Evolutionary conservation across 2,113 vertebrate species (phyloP), one percentile per base, ranked within the genome.

Genomic region (Monopterus albus): DNA sequence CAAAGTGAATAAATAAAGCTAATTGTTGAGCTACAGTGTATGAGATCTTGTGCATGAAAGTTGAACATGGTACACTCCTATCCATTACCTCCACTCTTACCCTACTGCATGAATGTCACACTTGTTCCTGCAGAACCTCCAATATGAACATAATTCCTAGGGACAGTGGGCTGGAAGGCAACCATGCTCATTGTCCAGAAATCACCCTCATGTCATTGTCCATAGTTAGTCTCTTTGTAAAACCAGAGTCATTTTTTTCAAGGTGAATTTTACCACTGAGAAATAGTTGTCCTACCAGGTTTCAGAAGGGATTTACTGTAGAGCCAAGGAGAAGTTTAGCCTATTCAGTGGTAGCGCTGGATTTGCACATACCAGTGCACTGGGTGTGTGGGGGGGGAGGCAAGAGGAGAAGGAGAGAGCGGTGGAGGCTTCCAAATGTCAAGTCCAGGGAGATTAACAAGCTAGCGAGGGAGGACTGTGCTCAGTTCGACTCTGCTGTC

Each of bases 371-470:
- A 79, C 73, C 70, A 57, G 55, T 69, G 70, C 50, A 12, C 72
- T 70, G 77, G 68, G 77, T 78, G 69, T 69, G 49, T 50, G 39
- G n/a, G 40, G 38, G 15, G 45, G 17, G 26, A 20, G 15, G 29
- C 57, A 40, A 38, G 39, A 64, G 52, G 57, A 23, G 53, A 40
- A 38, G 52, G 46, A 52, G 40, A 14, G 25, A 51, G 25, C 61
- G 60, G 68, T 62, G 60, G 68, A 78, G 59, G 82, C 81, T 90
- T 88, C 86, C 78, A 91, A 89, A 91, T 91, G 90, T 90, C 90
- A 91, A 77, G 79, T 85, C 83, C 76, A 4, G 21, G 18, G 88
- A 87, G 86, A 87, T 91, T 89, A 88, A 83, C 83, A 82, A 85
- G 82, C 68, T 26, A 70, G 82, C 68, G 18, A 75, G 68, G 72